Base-by-base conservation (phyloP, 2,797 vertebrate genomes). In the Morus bassanus region DNA sequence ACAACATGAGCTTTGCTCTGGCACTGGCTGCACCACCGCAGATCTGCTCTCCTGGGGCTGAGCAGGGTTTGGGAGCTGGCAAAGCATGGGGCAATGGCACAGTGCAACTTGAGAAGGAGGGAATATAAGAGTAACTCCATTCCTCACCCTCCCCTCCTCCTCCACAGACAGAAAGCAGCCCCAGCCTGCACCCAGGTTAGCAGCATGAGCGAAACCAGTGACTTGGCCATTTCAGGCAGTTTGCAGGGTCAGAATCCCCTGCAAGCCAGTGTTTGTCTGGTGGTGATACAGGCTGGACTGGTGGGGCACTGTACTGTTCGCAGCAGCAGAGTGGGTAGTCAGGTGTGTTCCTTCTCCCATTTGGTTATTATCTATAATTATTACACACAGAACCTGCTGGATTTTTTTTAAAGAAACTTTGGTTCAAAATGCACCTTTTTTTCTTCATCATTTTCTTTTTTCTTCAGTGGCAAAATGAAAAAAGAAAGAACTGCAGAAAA, bases 1-100 rank as follows among this genome's bases (percentile, higher is more conserved):
- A 0, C 4, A 7, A 45, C 8, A 3, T 1, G 0, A 19, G 33
- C 0, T 0, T 18, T 4, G 35, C 30, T 51, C 17, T 4, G 24
- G 13, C 48, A 37, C 64, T 3, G 39, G 1, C 33, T 67, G 31
- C 31, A 59, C 5, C 5, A 31, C 24, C 28, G 35, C 50, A 64
- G 5, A 22, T 7, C 18, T 16, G 8, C 2, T 48, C 9, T 33
- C 11, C n/a, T 2, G 1, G 9, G 30, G 5, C 7, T 45, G 18
- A 7, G 6, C 4, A 2, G 7, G 18, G 4, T 6, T 10, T 39
- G 30, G 45, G 23, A 67, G 46, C 35, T 5, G 15, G 35, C 6
- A 4, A 28, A 63, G 3, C 2, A 0, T 25, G 23, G 31, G 19
- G 13, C 17, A 65, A 35, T 3, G 2, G 10, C 33, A 19, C 0